Conservation (phyloP, 1,140 invertebrate species). For the Solenopsis invicta region DNA sequence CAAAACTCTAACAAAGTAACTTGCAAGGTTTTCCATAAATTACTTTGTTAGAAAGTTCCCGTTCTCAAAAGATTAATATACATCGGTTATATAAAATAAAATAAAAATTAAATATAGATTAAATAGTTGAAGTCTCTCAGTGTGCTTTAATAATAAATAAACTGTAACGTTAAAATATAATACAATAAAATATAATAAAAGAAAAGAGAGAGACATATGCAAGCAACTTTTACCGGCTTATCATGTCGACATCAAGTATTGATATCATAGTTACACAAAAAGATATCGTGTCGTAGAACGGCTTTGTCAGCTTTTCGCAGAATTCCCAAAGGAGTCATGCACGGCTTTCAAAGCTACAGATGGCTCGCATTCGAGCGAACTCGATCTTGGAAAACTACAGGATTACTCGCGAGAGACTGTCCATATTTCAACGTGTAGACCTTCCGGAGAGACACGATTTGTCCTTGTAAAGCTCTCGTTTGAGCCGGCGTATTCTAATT, state of each 20-base stretch:
- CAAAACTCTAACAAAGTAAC: no score
- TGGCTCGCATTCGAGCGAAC: constrained; percentile 22
- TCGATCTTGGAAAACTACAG: constrained; percentile 47
- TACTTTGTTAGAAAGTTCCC: no score
- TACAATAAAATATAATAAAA: background rate
- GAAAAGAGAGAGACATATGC: background rate
- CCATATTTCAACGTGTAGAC: constrained; percentile 24
- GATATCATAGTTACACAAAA: background rate
- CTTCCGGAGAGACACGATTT: constrained; percentile 28
- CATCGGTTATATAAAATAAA: background rate
- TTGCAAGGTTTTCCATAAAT: no score
- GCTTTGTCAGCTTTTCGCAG: constrained; percentile 25
- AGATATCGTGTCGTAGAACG: background rate
- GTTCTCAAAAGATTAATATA: background rate
- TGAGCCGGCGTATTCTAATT: constrained; percentile 15
- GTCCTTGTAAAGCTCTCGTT: constrained; percentile 22
- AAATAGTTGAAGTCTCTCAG: background rate
- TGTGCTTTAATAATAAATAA: background rate
- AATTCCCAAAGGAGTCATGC: constrained; percentile 28
- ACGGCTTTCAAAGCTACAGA: constrained; percentile 35
- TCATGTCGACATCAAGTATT: background rate
- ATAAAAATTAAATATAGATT: background rate
- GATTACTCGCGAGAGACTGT: constrained; percentile 52
- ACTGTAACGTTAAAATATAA: background rate
- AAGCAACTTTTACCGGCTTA: background rate